A percentile compares a stretch with the other conserved stretches of the same genome.
These are phyloP conservation scores for Bufo gargarizans DNA, from an alignment of 2,113 vertebrate species.

Conservation along the genomic window DNA sequence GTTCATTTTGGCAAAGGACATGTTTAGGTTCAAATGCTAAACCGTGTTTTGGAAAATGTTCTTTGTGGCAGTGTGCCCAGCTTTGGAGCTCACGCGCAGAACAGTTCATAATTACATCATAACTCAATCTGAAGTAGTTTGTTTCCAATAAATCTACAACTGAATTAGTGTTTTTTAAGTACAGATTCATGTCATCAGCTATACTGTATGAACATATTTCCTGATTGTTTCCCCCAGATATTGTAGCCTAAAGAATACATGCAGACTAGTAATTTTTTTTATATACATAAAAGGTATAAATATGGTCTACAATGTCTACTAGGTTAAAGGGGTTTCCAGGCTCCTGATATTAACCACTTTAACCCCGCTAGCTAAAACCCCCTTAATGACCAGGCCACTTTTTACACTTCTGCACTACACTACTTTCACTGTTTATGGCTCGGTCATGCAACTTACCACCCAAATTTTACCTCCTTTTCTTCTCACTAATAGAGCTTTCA, in stretches of 20 bases:
- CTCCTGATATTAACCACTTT: too few relatives aligned
- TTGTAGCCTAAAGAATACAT: neutral
- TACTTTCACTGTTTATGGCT: too few relatives aligned
- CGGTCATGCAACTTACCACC: too few relatives aligned
- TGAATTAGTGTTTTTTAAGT: conserved; percentile 68
- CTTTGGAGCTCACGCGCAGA: conserved; percentile 63
- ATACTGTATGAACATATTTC: neutral
- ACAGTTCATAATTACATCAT: conserved; percentile 73
- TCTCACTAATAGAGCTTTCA: too few relatives aligned
- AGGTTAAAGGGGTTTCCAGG: neutral
- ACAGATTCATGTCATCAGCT: conserved; percentile 8
- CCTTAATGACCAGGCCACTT: too few relatives aligned
- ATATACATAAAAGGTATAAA: neutral
- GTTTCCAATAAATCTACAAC: conserved; percentile 69
- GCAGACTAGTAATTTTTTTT: neutral
- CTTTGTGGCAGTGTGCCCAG: conserved; percentile 70
- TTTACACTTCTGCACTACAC: too few relatives aligned
- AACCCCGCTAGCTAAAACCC: too few relatives aligned
- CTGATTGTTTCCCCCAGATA: neutral
- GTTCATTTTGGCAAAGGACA: conserved; percentile 64
- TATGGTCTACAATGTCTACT: neutral
- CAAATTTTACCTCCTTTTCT: too few relatives aligned
- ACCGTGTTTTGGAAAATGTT: conserved; percentile 62
- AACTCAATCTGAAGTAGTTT: conserved; percentile 73
- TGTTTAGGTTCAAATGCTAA: conserved; percentile 59